phyloP scores from a whole-genome alignment of 2,797 vertebrate genomes.

The Periophthalmus magnuspinnatus region DNA sequence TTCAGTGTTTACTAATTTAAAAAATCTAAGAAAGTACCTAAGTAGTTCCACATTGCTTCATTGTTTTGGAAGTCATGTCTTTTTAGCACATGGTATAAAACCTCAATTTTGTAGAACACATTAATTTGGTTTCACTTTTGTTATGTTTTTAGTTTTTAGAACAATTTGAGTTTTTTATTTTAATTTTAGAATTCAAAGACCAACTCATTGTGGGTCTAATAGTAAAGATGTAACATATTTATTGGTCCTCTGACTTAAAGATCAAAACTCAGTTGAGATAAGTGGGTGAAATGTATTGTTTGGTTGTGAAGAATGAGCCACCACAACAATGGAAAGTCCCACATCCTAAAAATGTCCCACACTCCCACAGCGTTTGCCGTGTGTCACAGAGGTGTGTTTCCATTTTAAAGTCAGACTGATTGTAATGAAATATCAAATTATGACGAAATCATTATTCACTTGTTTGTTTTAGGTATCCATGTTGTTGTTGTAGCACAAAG shows the following conservation, averaged over 20 bases:
- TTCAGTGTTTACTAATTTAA: not conserved
- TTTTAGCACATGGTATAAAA: not conserved
- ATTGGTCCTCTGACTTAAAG: not conserved
- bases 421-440: conserved; percentile 26
- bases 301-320: conserved; percentile 24
- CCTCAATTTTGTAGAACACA: too few species aligned
- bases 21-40: not conserved
- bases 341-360: conserved; percentile 17
- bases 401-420: conserved; percentile 23
- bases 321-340: conserved; percentile 59
- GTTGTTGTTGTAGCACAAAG: not conserved
- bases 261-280: not conserved
- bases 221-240: not conserved
- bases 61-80: not conserved
- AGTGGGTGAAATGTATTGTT: not conserved
- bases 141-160: not conserved
- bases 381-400: conserved; percentile 41
- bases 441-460: not conserved
- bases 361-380: conserved; percentile 40
- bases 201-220: not conserved
- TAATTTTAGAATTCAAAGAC: not conserved
- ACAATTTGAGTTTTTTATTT: not conserved
- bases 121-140: not conserved
- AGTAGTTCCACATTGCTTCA: not conserved
- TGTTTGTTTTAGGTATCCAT: conserved; percentile 6